Percentiles rank a stretch among this genome's conserved stretches.
phyloP scores from a whole-genome alignment of 2,888 invertebrate genomes.

The Scaptomyza polygonia region DNA sequence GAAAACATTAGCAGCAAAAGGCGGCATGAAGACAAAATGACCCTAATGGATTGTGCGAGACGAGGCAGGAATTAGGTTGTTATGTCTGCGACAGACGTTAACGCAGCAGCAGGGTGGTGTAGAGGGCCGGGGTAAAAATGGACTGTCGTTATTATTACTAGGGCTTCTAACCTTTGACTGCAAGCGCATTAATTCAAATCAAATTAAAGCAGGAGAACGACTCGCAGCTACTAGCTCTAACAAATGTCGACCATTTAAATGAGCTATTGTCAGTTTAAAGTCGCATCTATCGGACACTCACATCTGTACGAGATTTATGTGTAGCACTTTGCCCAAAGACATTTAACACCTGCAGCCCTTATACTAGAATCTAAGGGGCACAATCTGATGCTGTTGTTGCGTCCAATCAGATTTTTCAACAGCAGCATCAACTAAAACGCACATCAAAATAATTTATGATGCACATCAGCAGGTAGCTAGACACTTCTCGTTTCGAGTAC shows the following conservation, averaged over 20 bases:
- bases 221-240: conserved; percentile 19
- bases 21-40: conserved; percentile 56
- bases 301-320: conserved; percentile 62
- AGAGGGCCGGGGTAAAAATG: neutral
- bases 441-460: conserved; percentile 78
- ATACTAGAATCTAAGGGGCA: conserved; percentile 21
- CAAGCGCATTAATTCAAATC: conserved; percentile 50
- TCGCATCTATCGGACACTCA: conserved; percentile 50
- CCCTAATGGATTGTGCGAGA: conserved; percentile 72
- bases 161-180: conserved; percentile 42
- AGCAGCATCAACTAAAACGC: conserved; percentile 65
- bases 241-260: conserved; percentile 62
- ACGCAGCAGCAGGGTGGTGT: conserved; percentile 2
- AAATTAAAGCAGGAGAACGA: conserved; percentile 36
- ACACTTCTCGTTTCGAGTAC: conserved; percentile 28
- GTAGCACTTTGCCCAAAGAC: conserved; percentile 64
- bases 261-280: conserved; percentile 73
- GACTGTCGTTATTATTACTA: conserved; percentile 26
- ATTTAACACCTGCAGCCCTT: conserved; percentile 70
- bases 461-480: conserved; percentile 61
- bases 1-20: conserved; percentile 55
- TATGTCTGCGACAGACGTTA: conserved; percentile 53
- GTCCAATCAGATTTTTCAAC: conserved; percentile 70
- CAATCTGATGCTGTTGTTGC: conserved; percentile 25
- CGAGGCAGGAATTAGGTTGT: conserved; percentile 59